These are phyloP conservation scores for Oegoconia quadripuncta DNA, from an alignment of 2,888 invertebrate species.

Conservation along the genomic window DNA sequence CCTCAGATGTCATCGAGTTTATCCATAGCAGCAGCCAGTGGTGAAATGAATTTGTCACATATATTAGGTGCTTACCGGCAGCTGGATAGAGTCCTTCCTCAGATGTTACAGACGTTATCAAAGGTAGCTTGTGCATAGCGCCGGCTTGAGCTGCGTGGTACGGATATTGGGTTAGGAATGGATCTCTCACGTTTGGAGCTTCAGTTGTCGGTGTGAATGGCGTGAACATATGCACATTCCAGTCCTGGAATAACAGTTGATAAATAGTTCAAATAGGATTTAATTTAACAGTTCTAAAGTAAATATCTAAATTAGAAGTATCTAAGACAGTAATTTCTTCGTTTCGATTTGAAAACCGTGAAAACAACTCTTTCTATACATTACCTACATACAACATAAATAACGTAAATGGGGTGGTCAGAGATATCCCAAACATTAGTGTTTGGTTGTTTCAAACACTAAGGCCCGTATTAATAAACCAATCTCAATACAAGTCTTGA, in stretches of 20 bases:
- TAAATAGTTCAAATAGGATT: background rate
- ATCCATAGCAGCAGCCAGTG: too few relatives aligned
- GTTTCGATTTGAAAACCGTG: too few relatives aligned
- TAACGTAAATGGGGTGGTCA: too few relatives aligned
- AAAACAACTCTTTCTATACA: too few relatives aligned
- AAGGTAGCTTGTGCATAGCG: conserved; percentile 82
- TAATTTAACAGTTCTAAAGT: background rate
- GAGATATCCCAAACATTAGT: too few relatives aligned
- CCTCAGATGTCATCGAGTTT: too few relatives aligned
- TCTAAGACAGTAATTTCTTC: too few relatives aligned
- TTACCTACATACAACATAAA: too few relatives aligned
- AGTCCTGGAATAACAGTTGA: conserved; percentile 48
- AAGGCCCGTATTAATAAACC: too few relatives aligned
- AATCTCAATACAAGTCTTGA: too few relatives aligned
- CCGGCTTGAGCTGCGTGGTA: conserved; percentile 79
- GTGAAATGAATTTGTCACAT: background rate
- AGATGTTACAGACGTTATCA: conserved; percentile 83
- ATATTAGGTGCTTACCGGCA: conserved; percentile 68
- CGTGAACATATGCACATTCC: conserved; percentile 82
- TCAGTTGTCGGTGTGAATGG: conserved; percentile 87
- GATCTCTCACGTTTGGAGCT: conserved; percentile 54
- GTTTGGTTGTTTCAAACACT: too few relatives aligned
- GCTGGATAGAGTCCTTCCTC: conserved; percentile 88
- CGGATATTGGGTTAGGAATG: conserved; percentile 84
- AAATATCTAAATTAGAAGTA: background rate